phyloP scores from a whole-genome alignment of 2,113 vertebrate genomes.

The Balaenoptera acutorostrata region DNA sequence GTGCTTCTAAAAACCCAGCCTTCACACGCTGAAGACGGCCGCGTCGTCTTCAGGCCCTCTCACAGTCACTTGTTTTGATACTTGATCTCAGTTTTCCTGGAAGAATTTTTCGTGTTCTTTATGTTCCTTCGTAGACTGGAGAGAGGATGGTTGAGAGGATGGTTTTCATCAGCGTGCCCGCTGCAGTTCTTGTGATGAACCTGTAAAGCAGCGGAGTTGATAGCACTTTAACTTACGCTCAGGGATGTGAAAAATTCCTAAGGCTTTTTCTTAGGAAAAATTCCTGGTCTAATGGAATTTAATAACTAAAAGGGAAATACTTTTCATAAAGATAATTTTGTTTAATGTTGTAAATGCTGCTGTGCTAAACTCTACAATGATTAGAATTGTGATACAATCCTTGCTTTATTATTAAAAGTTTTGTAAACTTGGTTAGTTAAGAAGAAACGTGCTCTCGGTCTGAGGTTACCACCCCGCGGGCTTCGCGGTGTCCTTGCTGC shows the following conservation, averaged over 20 bases:
- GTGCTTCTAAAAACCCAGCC: neutral
- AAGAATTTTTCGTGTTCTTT: fast-evolving
- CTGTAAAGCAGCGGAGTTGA: neutral
- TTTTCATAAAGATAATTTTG: neutral
- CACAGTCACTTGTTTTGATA: neutral
- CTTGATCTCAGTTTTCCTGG: neutral
- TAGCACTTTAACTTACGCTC: fast-evolving
- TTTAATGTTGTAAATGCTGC: fast-evolving
- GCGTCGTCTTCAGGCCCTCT: fast-evolving
- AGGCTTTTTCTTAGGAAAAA: too few relatives aligned
- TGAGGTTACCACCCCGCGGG: fast-evolving
- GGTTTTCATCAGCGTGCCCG: fast-evolving
- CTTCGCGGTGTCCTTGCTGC: neutral
- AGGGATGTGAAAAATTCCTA: fast-evolving
- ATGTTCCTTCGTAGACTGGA: fast-evolving
- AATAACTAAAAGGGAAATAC: too few relatives aligned
- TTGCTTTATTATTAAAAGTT: fast-evolving
- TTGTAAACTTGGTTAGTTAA: fast-evolving
- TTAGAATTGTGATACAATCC: fast-evolving
- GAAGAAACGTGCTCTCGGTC: fast-evolving
- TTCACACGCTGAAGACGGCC: fast-evolving
- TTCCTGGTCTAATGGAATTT: neutral
- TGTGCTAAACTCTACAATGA: fast-evolving
- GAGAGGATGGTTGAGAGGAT: neutral
- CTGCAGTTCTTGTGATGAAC: neutral